Conservation (phyloP, 1,140 invertebrate genomes). For the Eubasilissa regina region DNA sequence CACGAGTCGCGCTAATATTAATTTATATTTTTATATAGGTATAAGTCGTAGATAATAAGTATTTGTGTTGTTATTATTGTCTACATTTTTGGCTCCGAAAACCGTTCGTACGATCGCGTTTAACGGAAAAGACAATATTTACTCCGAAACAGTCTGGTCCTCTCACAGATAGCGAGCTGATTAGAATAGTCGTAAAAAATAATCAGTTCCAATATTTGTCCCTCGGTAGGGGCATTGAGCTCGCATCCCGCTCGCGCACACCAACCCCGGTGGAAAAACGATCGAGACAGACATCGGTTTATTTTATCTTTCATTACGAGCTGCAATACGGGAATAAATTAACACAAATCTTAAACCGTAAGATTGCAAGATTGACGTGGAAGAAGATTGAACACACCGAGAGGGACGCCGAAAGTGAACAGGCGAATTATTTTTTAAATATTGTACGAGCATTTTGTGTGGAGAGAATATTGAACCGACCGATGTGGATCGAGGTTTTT, state of each 20-base stretch:
- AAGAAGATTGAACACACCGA: no score
- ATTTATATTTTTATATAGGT: no score
- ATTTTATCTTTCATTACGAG: background rate
- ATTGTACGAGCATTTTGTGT: no score
- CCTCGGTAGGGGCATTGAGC: constrained; percentile 30
- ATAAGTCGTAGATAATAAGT: no score
- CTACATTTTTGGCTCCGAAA: no score
- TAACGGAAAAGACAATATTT: constrained; percentile 19
- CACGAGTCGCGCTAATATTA: no score
- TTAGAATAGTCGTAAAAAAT: constrained; percentile 39
- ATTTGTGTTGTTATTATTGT: no score
- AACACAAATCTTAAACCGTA: background rate
- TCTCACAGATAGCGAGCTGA: constrained; percentile 19
- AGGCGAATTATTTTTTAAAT: no score
- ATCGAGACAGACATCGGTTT: background rate
- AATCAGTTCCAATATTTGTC: constrained; percentile 42
- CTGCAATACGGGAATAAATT: background rate
- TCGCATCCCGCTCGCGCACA: background rate
- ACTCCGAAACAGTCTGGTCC: background rate
- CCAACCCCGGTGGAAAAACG: background rate
- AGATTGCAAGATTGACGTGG: no score
- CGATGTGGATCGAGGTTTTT: no score
- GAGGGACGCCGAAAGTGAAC: no score
- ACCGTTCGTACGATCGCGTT: background rate
- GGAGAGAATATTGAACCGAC: no score